Evolutionary conservation across 2,888 invertebrate species (phyloP).

Genomic region (Microctonus brassicae): DNA sequence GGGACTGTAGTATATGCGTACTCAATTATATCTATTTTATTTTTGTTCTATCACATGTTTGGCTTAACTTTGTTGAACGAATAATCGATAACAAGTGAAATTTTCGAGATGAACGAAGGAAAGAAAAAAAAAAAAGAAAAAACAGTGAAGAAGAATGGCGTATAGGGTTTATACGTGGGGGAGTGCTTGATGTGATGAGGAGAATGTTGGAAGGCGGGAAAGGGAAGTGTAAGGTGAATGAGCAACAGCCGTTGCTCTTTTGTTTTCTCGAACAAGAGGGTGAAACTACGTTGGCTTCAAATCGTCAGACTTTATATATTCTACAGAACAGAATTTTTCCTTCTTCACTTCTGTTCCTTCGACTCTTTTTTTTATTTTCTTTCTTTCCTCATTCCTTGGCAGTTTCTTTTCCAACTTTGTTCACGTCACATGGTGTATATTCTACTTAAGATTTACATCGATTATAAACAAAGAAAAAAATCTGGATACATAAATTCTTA

Average conservation of each 20-base stretch:
- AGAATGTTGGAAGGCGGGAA: slow-evolving; percentile 27
- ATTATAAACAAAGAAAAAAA: slow-evolving; percentile 35
- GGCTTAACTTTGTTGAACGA: neutral
- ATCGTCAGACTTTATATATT: slow-evolving; percentile 52
- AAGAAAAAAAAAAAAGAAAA: slow-evolving; percentile 32
- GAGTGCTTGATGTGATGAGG: slow-evolving; percentile 34
- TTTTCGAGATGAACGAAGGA: slow-evolving; percentile 21
- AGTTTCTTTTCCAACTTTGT: slow-evolving; percentile 17
- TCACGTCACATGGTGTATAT: slow-evolving; percentile 20
- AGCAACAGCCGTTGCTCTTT: slow-evolving; percentile 63
- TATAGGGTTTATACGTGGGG: slow-evolving; percentile 26
- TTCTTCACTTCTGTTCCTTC: slow-evolving; percentile 30
- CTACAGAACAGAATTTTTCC: slow-evolving; percentile 40
- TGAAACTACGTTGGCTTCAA: slow-evolving; percentile 55
- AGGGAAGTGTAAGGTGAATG: slow-evolving; percentile 38
- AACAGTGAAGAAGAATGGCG: neutral
- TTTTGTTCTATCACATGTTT: neutral
- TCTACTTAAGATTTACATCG: slow-evolving; percentile 21
- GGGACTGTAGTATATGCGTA: too few relatives aligned
- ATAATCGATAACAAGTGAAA: slow-evolving; percentile 48
- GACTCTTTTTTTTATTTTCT: slow-evolving; percentile 23
- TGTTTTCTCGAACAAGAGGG: slow-evolving; percentile 62
- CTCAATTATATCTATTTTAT: too few relatives aligned
- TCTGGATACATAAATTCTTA: neutral
- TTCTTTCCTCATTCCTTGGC: slow-evolving; percentile 2